These are phyloP conservation scores for Rhynchomys soricoides DNA, from an alignment of 2,113 vertebrate genomes.

Conservation along the genomic window DNA sequence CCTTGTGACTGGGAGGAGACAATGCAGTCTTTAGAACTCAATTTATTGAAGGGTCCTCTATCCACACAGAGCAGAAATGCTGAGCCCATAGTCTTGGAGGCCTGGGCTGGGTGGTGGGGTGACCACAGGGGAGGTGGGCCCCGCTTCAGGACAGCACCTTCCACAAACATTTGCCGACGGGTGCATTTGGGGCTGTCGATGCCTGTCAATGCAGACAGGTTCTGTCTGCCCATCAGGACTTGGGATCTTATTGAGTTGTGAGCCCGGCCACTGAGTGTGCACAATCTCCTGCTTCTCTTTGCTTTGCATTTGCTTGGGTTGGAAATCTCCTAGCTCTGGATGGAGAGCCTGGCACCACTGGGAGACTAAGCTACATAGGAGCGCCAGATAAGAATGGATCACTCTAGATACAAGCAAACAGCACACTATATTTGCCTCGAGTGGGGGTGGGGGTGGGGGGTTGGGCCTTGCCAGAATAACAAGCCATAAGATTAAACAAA, in stretches of 20 bases:
- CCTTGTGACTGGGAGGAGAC: neutral
- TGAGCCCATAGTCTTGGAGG: neutral
- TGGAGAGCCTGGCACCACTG: neutral
- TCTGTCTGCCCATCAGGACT: constrained; percentile 26
- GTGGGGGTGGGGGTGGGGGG: neutral
- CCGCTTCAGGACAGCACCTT: constrained; percentile 75
- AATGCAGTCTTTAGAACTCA: neutral
- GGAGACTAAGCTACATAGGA: fast-evolving
- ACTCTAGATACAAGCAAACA: neutral
- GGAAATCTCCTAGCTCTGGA: fast-evolving
- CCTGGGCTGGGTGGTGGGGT: neutral
- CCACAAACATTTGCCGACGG: constrained; percentile 86
- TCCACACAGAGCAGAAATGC: neutral
- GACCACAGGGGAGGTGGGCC: constrained; percentile 41
- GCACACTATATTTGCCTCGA: neutral
- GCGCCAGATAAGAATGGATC: neutral
- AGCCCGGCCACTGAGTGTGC: neutral
- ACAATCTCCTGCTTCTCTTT: neutral
- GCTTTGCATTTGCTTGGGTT: fast-evolving
- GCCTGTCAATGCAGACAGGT: constrained; percentile 76
- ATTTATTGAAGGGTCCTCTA: neutral
- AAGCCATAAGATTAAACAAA: neutral
- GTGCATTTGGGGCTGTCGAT: constrained; percentile 81
- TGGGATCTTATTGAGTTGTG: constrained; percentile 24
- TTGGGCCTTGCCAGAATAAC: neutral